Conservation (phyloP, 1,140 invertebrate genomes). For the Panulirus ornatus region DNA sequence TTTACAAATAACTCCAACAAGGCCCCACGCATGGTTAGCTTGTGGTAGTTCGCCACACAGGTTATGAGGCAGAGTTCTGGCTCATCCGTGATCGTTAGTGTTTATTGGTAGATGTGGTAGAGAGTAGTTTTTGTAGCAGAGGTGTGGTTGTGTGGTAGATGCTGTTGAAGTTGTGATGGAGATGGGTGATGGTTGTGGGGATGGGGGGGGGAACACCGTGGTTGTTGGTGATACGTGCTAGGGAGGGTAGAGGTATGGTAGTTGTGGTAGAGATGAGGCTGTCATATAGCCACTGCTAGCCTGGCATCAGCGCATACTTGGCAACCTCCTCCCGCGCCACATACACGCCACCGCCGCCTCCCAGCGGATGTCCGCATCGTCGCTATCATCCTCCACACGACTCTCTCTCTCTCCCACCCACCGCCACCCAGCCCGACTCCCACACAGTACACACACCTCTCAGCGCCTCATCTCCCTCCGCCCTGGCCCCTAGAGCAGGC, state of each 20-base stretch:
- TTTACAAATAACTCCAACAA: no score
- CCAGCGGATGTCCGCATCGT: slow-evolving; percentile 30
- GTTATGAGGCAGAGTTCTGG: no score
- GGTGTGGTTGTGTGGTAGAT: no score
- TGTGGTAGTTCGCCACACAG: no score
- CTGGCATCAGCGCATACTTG: slow-evolving; percentile 30
- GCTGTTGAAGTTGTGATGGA: no score
- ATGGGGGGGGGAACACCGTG: no score
- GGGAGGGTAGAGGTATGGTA: background rate
- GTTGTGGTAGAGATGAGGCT: background rate
- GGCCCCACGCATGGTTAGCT: no score
- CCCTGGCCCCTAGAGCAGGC: background rate
- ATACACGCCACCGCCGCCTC: background rate
- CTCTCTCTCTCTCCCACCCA: background rate
- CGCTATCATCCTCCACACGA: slow-evolving; percentile 3
- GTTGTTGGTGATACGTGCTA: background rate
- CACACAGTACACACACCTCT: background rate
- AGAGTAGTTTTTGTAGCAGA: no score
- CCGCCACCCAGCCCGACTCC: background rate
- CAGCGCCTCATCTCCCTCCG: background rate
- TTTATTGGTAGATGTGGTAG: background rate
- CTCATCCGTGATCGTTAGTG: no score
- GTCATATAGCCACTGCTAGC: background rate
- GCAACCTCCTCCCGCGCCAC: slow-evolving; percentile 34
- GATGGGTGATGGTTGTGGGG: no score